These are phyloP conservation scores for Phasianus colchicus DNA, from an alignment of 2,113 vertebrate genomes.

Conservation along the genomic window DNA sequence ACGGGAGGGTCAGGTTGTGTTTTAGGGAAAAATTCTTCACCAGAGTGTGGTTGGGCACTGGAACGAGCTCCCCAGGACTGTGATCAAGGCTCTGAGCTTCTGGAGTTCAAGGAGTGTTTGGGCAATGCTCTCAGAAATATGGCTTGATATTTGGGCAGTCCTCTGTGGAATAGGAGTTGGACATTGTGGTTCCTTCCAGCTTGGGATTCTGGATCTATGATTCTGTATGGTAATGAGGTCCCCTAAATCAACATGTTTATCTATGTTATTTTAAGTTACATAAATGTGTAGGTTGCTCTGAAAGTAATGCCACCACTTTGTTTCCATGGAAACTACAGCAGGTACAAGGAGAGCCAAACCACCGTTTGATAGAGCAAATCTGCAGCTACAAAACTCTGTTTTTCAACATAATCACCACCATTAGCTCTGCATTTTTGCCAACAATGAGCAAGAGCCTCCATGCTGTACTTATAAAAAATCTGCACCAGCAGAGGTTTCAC, in stretches of 20 bases:
- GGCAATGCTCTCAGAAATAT: not conserved
- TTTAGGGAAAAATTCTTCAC: not conserved
- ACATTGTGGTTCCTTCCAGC: not conserved
- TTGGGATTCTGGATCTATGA: not conserved
- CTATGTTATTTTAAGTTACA: not conserved
- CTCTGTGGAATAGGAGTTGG: not conserved
- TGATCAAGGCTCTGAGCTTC: not conserved
- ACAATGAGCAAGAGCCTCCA: too few relatives aligned
- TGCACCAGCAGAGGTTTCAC: too few relatives aligned
- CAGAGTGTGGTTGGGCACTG: not conserved
- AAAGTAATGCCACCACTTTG: too few relatives aligned
- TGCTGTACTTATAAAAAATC: too few relatives aligned
- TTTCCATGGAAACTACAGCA: too few relatives aligned
- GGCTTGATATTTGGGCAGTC: not conserved
- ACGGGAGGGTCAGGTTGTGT: not conserved
- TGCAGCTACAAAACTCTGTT: too few relatives aligned
- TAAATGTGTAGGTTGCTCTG: not conserved
- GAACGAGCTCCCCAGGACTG: too few relatives aligned
- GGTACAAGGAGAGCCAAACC: too few relatives aligned
- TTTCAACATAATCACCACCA: too few relatives aligned
- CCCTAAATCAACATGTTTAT: not conserved
- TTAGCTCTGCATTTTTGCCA: too few relatives aligned
- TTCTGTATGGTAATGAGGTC: not conserved
- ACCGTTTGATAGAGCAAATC: too few relatives aligned
- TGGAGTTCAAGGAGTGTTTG: not conserved